Base-by-base conservation (phyloP, 2,113 vertebrate genomes). In the Psettodes erumei region DNA sequence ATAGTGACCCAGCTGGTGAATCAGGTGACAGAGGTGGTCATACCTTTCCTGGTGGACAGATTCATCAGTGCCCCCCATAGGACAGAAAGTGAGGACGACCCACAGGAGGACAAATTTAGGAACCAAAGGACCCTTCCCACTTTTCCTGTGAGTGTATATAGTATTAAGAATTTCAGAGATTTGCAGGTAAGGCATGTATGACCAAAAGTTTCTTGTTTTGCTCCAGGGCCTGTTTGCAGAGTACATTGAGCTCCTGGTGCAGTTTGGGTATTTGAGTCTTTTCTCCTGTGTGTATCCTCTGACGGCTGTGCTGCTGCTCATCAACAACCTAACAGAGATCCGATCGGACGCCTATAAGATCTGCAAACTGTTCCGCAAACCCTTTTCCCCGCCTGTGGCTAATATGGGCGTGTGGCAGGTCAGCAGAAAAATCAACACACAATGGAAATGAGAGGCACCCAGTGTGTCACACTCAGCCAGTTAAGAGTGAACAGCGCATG, bases 191-290 rank as follows among this genome's bases (percentile, higher is more conserved):
- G 18, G 18, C 6, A 16, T 4, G 6, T 30, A 12, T 75, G 25
- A 83, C 66, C 13, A 3, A n/a, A 8, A 18, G 23, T 3, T 11
- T 23, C 33, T 25, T 87, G 11, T 85, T 58, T 72, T 77, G 4
- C 71, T 55, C 19, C 71, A 95, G 95, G 95, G 95, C 21, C 86
- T 95, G 75, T 95, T 95, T 85, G 86, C 86, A 2, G 95, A 95
- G 42, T 95, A 95, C 89, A 95, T 95, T 3, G 95, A 95, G 85
- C 91, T 95, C 58, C 90, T 95, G 87, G 94, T 95, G 77, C 95
- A 95, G 90, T 95, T 95, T 85, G 95, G 95, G 25, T 95, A 95
- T 65, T 76, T 95, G 89, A 95, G 95, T 77, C 93, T 95, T 11
- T 95, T 95, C 89, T 95, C 95, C 23, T 95, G 94, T 15, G 93